Conservation (phyloP, 2,797 vertebrate species). For the Arrhamphus sclerolepis region DNA sequence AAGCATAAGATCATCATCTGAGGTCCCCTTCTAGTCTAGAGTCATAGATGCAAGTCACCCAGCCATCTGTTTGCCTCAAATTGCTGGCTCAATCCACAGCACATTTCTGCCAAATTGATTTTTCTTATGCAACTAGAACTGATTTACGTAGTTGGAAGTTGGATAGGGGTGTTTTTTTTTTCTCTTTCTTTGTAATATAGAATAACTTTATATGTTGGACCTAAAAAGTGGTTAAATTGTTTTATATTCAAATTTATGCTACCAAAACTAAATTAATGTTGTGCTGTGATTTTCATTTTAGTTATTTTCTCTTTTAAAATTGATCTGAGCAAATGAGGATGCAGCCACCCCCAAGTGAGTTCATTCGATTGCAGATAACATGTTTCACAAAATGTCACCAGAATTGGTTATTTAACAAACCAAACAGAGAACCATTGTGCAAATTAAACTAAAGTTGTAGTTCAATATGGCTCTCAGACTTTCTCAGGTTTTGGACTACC, state of each 20-base stretch:
- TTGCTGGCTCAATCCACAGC: slow-evolving; percentile 62
- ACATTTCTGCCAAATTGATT: slow-evolving; percentile 59
- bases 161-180: slow-evolving; percentile 26
- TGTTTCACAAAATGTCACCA: too few relatives aligned
- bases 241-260: not conserved
- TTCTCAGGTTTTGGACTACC: too few relatives aligned
- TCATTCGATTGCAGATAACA: too few relatives aligned
- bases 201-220: slow-evolving; percentile 29
- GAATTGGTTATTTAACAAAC: too few relatives aligned
- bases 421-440: too few relatives aligned
- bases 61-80: slow-evolving; percentile 67
- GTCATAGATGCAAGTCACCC: slow-evolving; percentile 50
- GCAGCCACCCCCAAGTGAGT: too few relatives aligned
- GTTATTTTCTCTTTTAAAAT: too few relatives aligned
- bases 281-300: not conserved
- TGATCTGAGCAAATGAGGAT: too few relatives aligned
- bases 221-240: slow-evolving; percentile 20
- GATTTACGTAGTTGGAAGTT: slow-evolving; percentile 46
- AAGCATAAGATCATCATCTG: slow-evolving; percentile 62
- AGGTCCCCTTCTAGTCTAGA: slow-evolving; percentile 55
- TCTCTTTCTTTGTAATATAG: slow-evolving; percentile 33
- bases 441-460: too few relatives aligned
- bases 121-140: slow-evolving; percentile 41
- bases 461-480: too few relatives aligned
- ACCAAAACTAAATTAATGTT: not conserved